Conservation (phyloP, 2,797 vertebrate genomes). For the Garrulus glandarius region DNA sequence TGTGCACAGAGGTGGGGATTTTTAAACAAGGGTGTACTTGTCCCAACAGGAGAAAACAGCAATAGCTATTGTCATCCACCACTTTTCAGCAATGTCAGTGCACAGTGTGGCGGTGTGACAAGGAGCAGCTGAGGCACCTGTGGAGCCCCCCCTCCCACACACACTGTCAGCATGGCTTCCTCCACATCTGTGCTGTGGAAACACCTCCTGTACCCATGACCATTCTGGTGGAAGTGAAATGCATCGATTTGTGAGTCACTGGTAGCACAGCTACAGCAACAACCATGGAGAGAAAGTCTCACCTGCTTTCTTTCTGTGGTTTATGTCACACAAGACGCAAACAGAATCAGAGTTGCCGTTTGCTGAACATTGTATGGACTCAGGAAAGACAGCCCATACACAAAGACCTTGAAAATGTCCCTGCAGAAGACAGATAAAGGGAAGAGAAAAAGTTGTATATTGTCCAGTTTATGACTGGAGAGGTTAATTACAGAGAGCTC, state of each 20-base stretch:
- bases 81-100: not conserved
- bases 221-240: not conserved
- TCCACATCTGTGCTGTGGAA: not conserved
- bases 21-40: slow-evolving; percentile 20
- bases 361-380: not conserved
- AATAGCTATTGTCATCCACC: not conserved
- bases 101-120: not conserved
- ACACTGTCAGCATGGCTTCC: not conserved
- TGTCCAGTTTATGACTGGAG: not conserved
- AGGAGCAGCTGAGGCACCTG: not conserved
- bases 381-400: not conserved
- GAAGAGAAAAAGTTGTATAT: not conserved
- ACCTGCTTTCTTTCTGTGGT: not conserved
- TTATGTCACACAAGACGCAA: not conserved
- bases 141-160: not conserved
- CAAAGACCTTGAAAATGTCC: not conserved
- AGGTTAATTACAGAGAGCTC: not conserved
- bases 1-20: not conserved
- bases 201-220: not conserved
- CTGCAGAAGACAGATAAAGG: not conserved
- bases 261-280: not conserved
- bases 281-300: not conserved
- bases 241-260: not conserved
- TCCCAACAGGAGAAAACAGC: slow-evolving; percentile 25
- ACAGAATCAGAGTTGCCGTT: not conserved